Evolutionary conservation across 2,113 vertebrate species (phyloP).

Genomic region (Hypocryptadius cinnamomeus): DNA sequence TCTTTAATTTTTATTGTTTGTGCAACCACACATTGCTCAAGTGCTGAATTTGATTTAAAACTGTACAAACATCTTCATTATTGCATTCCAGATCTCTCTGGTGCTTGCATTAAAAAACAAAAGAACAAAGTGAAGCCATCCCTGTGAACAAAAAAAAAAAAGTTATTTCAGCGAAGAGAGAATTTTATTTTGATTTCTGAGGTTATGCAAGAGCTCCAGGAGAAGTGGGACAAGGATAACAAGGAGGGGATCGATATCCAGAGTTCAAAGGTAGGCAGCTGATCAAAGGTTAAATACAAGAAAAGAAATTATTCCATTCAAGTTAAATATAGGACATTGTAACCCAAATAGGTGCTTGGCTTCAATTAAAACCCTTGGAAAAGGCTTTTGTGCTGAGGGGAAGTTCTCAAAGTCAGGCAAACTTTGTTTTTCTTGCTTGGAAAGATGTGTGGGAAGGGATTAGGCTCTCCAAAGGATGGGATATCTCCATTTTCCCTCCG

Average conservation of each 20-base stretch:
- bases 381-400: not conserved
- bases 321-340: conserved; percentile 7
- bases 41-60: not conserved
- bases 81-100: not conserved
- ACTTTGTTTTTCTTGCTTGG: not conserved
- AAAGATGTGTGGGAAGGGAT: not conserved
- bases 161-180: not conserved
- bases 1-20: not conserved
- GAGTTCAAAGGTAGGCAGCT: conserved; percentile 45
- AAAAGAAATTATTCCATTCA: conserved; percentile 43
- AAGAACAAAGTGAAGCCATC: not conserved
- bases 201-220: not conserved
- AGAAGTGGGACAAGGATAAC: conserved; percentile 17
- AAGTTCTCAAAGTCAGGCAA: conserved; percentile 53
- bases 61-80: not conserved
- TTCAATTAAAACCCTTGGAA: conserved; percentile 48
- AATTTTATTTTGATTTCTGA: not conserved
- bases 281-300: conserved; percentile 57
- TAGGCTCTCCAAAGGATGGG: not conserved
- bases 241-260: not conserved
- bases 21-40: not conserved
- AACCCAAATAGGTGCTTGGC: conserved; percentile 48
- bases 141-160: too few relatives aligned
- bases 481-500: not conserved
- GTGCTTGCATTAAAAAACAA: not conserved